Conservation (phyloP, 2,888 invertebrate genomes). For the Oscheius myriophilus region DNA sequence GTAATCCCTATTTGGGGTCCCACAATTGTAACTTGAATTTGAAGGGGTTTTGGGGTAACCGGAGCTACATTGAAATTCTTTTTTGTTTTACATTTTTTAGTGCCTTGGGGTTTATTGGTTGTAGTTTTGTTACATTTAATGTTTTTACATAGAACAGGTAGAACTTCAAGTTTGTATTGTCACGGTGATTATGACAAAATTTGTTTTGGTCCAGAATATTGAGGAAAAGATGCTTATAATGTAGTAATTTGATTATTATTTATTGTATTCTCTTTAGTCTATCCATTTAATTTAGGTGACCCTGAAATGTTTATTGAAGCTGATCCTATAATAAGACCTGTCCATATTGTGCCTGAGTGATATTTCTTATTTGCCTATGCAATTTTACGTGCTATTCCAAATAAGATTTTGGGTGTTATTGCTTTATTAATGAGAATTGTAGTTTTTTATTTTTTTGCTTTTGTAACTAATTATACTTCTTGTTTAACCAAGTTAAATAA, state of each 20-base stretch:
- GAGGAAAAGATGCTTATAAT: conserved; percentile 65
- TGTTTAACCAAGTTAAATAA: conserved; percentile 53
- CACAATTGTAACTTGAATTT: conserved; percentile 77
- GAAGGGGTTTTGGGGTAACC: conserved; percentile 82
- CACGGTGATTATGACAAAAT: conserved; percentile 64
- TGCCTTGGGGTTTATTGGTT: conserved; percentile 79
- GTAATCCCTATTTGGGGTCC: conserved; percentile 58
- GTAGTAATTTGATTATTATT: conserved; percentile 76
- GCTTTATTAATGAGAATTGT: conserved; percentile 73
- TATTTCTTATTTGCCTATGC: conserved; percentile 86
- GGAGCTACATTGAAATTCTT: conserved; percentile 83
- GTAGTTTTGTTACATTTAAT: conserved; percentile 63
- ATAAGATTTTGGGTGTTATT: conserved; percentile 82
- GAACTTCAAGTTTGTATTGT: conserved; percentile 57
- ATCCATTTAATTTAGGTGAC: conserved; percentile 75
- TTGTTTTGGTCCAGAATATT: conserved; percentile 59
- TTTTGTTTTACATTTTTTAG: conserved; percentile 80
- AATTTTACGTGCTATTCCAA: conserved; percentile 83
- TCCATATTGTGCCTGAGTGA: conserved; percentile 86
- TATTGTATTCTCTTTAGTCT: conserved; percentile 75
- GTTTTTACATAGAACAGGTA: conserved; percentile 69
- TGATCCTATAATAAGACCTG: conserved; percentile 79
- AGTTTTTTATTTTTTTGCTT: conserved; percentile 58
- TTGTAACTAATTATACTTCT: conserved; percentile 58
- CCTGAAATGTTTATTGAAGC: conserved; percentile 82